Evolutionary conservation across 2,113 vertebrate genomes (phyloP).

Genomic region (Dipodomys stephensi): DNA sequence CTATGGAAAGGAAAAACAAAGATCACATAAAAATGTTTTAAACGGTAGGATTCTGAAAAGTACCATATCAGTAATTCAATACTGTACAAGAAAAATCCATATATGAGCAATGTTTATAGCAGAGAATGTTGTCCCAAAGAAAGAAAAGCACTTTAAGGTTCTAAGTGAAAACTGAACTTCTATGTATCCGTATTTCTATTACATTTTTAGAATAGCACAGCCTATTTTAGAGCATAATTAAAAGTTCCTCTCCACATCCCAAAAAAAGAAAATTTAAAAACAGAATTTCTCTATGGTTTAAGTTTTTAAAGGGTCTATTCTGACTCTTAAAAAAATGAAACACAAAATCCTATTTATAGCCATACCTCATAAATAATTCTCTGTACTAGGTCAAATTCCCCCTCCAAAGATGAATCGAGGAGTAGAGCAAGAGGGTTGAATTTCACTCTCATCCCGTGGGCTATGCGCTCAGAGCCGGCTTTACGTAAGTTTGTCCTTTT

Average conservation of each 20-base stretch:
- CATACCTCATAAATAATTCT: constrained; percentile 98
- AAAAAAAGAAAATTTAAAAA: not conserved
- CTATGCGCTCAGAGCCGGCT: constrained; percentile 93
- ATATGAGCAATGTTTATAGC: not conserved
- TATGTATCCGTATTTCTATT: not conserved
- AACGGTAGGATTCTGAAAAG: constrained; percentile 40
- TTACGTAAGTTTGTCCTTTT: constrained; percentile 98
- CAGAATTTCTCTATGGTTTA: not conserved
- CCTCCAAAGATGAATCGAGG: constrained; percentile 97
- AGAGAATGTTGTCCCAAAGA: not conserved
- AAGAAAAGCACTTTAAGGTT: not conserved
- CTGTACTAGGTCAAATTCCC: constrained; percentile 98
- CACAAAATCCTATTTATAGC: not conserved
- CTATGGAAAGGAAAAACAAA: not conserved
- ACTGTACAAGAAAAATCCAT: not conserved
- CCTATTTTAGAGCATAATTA: not conserved
- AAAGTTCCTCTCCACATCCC: not conserved
- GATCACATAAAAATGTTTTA: constrained; percentile 60
- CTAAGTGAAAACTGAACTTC: not conserved
- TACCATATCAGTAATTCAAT: not conserved
- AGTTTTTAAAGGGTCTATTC: not conserved
- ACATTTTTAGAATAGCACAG: not conserved
- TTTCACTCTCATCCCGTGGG: constrained; percentile 96
- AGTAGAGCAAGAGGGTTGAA: constrained; percentile 98
- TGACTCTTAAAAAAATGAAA: constrained; percentile 38